A percentile compares a stretch with the other conserved stretches of the same genome.
These are phyloP conservation scores for Coranthus polyacanthus DNA, from an alignment of 2,797 vertebrate genomes.

Conservation along the genomic window DNA sequence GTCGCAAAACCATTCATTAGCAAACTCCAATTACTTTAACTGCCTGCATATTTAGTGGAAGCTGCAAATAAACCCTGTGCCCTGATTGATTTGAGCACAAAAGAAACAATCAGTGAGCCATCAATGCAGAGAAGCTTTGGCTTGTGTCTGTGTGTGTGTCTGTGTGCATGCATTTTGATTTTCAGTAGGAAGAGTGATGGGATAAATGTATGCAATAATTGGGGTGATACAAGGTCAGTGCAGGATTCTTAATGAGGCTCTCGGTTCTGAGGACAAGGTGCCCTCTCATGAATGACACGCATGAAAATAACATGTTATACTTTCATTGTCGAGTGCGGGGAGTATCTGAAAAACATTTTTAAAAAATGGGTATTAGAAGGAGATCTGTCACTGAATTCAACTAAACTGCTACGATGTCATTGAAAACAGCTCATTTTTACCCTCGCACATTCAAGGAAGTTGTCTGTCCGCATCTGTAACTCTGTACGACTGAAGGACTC, in stretches of 20 bases:
- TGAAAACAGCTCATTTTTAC: no score
- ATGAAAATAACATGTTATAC: constrained; percentile 36
- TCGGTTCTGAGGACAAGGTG: constrained; percentile 51
- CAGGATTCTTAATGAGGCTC: constrained; percentile 57
- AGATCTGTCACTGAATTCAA: no score
- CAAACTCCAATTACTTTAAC: constrained; percentile 37
- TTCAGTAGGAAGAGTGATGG: constrained; percentile 38
- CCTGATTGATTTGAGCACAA: constrained; percentile 57
- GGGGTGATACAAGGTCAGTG: constrained; percentile 56
- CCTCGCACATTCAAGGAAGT: no score
- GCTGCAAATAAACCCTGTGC: constrained; percentile 33
- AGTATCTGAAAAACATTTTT: constrained; percentile 5
- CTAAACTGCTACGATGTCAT: no score
- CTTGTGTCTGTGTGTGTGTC: constrained; percentile 10
- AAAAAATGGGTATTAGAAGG: no score
- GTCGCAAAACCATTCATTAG: constrained; percentile 25
- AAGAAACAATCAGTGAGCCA: constrained; percentile 53
- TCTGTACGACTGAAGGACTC: no score
- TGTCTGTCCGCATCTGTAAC: no score
- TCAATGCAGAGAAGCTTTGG: constrained; percentile 20
- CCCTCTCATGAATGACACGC: constrained; percentile 51
- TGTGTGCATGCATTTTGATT: constrained; percentile 10
- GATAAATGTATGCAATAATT: constrained; percentile 66
- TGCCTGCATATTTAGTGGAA: constrained; percentile 33
- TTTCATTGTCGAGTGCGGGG: constrained; percentile 18